Evolutionary conservation across 1,140 invertebrate genomes (phyloP).

Genomic region (Choristoneura fumiferana): DNA sequence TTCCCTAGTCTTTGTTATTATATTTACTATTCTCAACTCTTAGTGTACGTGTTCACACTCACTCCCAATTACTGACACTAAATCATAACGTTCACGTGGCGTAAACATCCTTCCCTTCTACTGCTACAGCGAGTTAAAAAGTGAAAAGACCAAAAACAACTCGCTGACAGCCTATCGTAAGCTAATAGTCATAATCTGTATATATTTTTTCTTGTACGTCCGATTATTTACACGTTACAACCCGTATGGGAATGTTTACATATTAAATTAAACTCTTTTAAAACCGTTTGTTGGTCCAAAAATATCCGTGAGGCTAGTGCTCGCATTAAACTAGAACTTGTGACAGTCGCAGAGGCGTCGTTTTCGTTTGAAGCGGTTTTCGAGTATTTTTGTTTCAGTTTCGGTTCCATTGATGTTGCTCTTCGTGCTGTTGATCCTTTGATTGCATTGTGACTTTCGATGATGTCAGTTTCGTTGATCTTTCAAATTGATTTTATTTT

Average conservation of each 20-base stretch:
- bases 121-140: slow-evolving; percentile 42
- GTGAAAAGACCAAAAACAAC: slow-evolving; percentile 60
- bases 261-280: slow-evolving; percentile 55
- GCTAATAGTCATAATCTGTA: slow-evolving; percentile 72
- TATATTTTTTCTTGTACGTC: slow-evolving; percentile 44
- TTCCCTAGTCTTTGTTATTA: slow-evolving; percentile 63
- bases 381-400: not conserved
- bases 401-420: slow-evolving; percentile 16
- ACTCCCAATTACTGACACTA: slow-evolving; percentile 73
- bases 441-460: not conserved
- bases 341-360: slow-evolving; percentile 4
- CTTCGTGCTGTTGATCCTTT: not conserved
- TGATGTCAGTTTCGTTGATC: not conserved
- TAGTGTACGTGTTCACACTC: slow-evolving; percentile 72
- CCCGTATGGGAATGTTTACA: slow-evolving; percentile 71
- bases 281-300: slow-evolving; percentile 47
- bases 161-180: slow-evolving; percentile 67
- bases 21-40: slow-evolving; percentile 63
- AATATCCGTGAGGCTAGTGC: slow-evolving; percentile 35
- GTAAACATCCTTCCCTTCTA: slow-evolving; percentile 66
- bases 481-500: no score
- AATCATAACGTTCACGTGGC: slow-evolving; percentile 69
- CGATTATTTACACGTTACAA: slow-evolving; percentile 61
- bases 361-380: not conserved
- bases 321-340: slow-evolving; percentile 30